Conservation (phyloP, 1,140 invertebrate species). For the Patella vulgata region DNA sequence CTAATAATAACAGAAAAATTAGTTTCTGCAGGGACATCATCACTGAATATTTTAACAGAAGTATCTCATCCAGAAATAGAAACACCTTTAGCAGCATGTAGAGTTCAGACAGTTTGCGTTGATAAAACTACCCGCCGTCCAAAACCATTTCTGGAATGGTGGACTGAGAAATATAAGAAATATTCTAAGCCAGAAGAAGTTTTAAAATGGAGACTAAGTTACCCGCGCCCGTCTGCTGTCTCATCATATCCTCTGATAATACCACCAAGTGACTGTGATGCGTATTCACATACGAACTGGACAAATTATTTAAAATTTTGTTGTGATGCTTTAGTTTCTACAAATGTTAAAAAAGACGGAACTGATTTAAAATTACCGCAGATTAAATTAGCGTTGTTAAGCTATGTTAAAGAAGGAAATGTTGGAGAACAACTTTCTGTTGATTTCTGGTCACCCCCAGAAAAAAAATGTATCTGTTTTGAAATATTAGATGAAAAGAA, state of each 20-base stretch:
- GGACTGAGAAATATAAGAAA: constrained; percentile 41
- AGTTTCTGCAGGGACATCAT: too few relatives aligned
- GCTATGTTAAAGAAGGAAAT: constrained; percentile 1
- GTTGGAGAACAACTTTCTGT: neutral
- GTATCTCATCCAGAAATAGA: neutral
- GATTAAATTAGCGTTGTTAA: neutral
- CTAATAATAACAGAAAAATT: too few relatives aligned
- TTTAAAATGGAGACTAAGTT: constrained; percentile 6
- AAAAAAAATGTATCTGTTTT: neutral
- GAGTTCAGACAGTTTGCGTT: constrained; percentile 7
- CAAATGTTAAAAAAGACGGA: neutral
- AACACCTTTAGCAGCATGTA: neutral
- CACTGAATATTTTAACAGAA: neutral
- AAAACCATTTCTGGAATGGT: constrained; percentile 36
- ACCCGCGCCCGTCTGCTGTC: neutral
- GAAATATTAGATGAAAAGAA: too few relatives aligned
- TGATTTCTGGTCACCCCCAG: neutral
- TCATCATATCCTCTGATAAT: constrained; percentile 2
- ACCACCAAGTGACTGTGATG: constrained; percentile 4
- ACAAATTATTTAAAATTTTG: constrained; percentile 2
- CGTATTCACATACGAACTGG: constrained; percentile 3
- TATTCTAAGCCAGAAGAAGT: constrained; percentile 15
- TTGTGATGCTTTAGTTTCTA: neutral
- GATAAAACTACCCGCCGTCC: constrained; percentile 34
- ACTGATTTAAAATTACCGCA: neutral